Percentiles rank a stretch among this genome's conserved stretches.
phyloP scores from a whole-genome alignment of 35 echinoderm and acorn worm genomes.

The Apostichopus japonicus region DNA sequence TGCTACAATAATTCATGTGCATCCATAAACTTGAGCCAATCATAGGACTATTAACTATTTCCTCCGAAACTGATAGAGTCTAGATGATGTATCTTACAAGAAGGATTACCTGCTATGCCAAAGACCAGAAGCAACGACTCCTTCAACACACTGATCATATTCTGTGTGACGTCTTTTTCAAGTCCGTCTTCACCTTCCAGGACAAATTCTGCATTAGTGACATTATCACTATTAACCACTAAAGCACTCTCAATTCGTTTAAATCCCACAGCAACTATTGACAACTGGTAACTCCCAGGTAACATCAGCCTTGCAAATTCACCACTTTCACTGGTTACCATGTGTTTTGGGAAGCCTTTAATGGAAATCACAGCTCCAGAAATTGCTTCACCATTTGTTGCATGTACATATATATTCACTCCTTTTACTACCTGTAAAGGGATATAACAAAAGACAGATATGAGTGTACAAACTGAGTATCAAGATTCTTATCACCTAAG shows the following conservation, averaged over 20 bases:
- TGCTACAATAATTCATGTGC: no score
- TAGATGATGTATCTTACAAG: no score
- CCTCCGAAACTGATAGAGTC: no score
- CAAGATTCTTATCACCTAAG: no score
- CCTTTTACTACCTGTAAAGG: conserved; percentile 66
- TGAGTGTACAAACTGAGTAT: no score
- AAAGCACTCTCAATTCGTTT: neutral
- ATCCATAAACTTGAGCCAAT: no score
- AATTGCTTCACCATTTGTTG: conserved; percentile 41
- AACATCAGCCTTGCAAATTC: conserved; percentile 73
- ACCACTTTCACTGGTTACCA: conserved; percentile 50
- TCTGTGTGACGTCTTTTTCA: conserved; percentile 37
- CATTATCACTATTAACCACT: neutral
- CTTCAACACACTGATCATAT: neutral
- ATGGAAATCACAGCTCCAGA: conserved; percentile 62
- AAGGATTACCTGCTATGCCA: conserved; percentile 1
- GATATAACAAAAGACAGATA: no score
- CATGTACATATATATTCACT: neutral
- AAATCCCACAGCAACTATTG: conserved; percentile 48
- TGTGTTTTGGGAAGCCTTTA: conserved; percentile 42
- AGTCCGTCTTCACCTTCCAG: conserved; percentile 44
- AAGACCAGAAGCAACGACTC: conserved; percentile 14
- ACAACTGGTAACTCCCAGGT: conserved; percentile 71
- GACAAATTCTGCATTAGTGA: conserved; percentile 48
- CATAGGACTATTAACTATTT: no score